Evolutionary conservation across 2,797 vertebrate genomes (phyloP), one percentile per base, ranked within the genome.

Genomic region (Eulemur coronatus): DNA sequence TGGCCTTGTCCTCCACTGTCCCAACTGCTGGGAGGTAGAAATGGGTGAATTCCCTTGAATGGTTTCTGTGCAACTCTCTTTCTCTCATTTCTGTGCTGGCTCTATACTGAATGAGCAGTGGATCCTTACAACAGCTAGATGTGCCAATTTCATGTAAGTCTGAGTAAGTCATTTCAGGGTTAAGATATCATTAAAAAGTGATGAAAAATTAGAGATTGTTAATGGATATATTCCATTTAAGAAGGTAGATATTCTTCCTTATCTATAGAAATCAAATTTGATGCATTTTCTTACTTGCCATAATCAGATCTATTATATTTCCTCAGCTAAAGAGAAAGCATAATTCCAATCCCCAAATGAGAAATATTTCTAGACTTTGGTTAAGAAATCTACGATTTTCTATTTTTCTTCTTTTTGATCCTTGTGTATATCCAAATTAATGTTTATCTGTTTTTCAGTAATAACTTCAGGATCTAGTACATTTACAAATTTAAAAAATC

Each of bases 51-150:
- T 97, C 14, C 96, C 97, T 2, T 96, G 96, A 95, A 88, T 95
- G 57, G 95, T 96, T 30, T 96, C 97, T 12, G 4, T 97, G 24
- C 91, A 90, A 7, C 43, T 97, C 0, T 96, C 96, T 79, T 87
- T 92, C 35, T 89, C 76, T 18, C 97, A 96, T 43, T 94, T 96
- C 57, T 97, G 96, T 94, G 94, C 95, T 59, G 97, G 97, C 22
- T 97, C 97, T 48, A 95, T 97, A 70, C n/a, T 97, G 38, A 98
- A 96, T 69, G 87, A 93, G 78, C 90, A 89, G 30, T 97, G 97
- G 95, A 95, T 97, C 63, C 94, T 98, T 43, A 98, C 96, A 2
- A 96, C 95, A 43, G 90, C 97, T 43, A 96, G 73, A 75, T 98
- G 97, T 81, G 86, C 91, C 72, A 96, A 96, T 90, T 90, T 97